Conservation (phyloP, 2,888 invertebrate species). For the Drosophila paracracens region DNA sequence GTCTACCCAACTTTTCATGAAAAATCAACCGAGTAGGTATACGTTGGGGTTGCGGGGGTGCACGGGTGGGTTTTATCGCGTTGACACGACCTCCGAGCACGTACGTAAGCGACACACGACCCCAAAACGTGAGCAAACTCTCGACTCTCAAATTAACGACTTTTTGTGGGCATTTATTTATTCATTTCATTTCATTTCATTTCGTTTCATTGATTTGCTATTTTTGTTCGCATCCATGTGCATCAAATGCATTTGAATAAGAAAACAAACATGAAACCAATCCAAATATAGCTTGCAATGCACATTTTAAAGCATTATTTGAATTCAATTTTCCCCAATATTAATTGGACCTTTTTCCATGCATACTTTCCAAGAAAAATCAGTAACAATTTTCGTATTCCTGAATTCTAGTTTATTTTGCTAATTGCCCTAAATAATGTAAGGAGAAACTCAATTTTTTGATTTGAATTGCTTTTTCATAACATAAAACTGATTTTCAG, state of each 20-base stretch:
- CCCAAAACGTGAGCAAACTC: conserved; percentile 60
- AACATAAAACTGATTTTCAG: background rate
- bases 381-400: background rate
- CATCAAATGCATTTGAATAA: conserved; percentile 19
- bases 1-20: conserved; percentile 34
- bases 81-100: conserved; percentile 39
- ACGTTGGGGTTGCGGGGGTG: background rate
- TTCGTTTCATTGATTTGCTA: conserved; percentile 4
- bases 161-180: conserved; percentile 40
- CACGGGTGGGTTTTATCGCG: background rate
- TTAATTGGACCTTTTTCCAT: background rate
- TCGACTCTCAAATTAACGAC: conserved; percentile 49
- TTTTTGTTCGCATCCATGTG: conserved; percentile 14
- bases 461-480: background rate
- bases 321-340: background rate
- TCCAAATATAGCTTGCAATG: background rate
- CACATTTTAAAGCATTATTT: background rate
- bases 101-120: conserved; percentile 51
- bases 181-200: conserved; percentile 6
- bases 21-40: conserved; percentile 3
- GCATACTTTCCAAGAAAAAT: background rate
- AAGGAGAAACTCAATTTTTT: background rate
- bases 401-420: background rate
- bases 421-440: background rate
- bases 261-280: background rate